phyloP scores from a whole-genome alignment of 53 echinoderm and acorn worm species.

The Apostichopus leukothele region DNA sequence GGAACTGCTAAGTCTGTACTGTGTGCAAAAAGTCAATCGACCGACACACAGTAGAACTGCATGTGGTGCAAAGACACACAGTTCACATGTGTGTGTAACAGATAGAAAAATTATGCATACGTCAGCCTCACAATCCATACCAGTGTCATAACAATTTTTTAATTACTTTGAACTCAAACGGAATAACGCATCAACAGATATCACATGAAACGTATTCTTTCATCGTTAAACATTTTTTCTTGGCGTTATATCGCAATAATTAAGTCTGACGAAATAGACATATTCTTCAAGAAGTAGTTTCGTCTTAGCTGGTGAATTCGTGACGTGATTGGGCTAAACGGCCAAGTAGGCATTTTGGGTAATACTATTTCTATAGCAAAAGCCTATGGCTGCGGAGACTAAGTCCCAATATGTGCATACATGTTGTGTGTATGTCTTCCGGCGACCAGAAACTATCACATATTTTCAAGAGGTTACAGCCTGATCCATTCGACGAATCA shows the following conservation, averaged over 20 bases:
- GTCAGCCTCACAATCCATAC: constrained; percentile 24
- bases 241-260: neutral
- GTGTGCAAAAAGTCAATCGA: neutral
- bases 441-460: constrained; percentile 42
- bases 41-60: neutral
- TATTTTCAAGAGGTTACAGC: constrained; percentile 38
- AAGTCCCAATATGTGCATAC: constrained; percentile 38
- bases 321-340: constrained; percentile 29
- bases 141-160: neutral
- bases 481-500: neutral
- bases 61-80: neutral
- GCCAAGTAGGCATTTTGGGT: constrained; percentile 36
- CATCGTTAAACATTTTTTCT: neutral
- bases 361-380: constrained; percentile 22
- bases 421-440: constrained; percentile 22
- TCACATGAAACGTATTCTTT: neutral
- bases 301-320: neutral
- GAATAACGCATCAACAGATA: neutral
- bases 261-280: neutral
- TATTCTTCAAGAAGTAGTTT: neutral
- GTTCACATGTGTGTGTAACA: constrained; percentile 28
- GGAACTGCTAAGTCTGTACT: neutral
- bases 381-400: constrained; percentile 23
- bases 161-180: neutral
- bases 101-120: constrained; percentile 41